Percentiles rank a stretch among this genome's conserved stretches.
Evolutionary conservation across 2,113 vertebrate species (phyloP).

Genomic region (Pleuronectes platessa): DNA sequence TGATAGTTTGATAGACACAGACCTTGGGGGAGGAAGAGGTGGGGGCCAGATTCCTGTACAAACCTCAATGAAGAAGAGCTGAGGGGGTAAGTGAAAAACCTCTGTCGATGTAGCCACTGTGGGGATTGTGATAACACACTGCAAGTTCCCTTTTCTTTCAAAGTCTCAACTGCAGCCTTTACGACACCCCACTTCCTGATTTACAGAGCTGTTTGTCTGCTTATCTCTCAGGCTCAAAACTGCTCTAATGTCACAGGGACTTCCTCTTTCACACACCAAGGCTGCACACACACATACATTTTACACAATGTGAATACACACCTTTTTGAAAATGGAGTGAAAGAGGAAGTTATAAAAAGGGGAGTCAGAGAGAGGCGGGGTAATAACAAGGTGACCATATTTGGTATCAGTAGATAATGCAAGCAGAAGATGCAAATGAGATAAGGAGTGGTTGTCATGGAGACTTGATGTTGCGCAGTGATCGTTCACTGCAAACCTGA

Average conservation of each 20-base stretch:
- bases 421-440: conserved; percentile 80
- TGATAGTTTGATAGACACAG: conserved; percentile 71
- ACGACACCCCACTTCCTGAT: conserved; percentile 72
- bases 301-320: conserved; percentile 9
- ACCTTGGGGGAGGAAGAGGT: conserved; percentile 41
- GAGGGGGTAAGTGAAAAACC: conserved; percentile 56
- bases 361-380: conserved; percentile 50
- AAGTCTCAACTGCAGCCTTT: conserved; percentile 33
- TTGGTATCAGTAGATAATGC: conserved; percentile 74
- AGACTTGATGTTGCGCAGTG: conserved; percentile 77
- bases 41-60: conserved; percentile 8
- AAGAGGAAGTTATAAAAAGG: conserved; percentile 68
- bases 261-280: conserved; percentile 69
- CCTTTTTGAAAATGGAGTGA: conserved; percentile 55
- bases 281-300: not conserved
- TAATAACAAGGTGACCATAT: conserved; percentile 68
- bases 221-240: conserved; percentile 66
- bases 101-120: conserved; percentile 22
- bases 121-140: conserved; percentile 38
- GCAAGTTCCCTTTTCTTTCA: conserved; percentile 27
- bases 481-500: conserved; percentile 76
- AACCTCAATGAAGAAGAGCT: conserved; percentile 26
- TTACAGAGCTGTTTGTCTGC: conserved; percentile 48
- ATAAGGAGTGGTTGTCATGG: conserved; percentile 80
- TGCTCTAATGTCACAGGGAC: conserved; percentile 50